Percentiles rank a stretch among this genome's conserved stretches.
These are phyloP conservation scores for Abrostola tripartita DNA, from an alignment of 2,888 invertebrate genomes.

Conservation along the genomic window DNA sequence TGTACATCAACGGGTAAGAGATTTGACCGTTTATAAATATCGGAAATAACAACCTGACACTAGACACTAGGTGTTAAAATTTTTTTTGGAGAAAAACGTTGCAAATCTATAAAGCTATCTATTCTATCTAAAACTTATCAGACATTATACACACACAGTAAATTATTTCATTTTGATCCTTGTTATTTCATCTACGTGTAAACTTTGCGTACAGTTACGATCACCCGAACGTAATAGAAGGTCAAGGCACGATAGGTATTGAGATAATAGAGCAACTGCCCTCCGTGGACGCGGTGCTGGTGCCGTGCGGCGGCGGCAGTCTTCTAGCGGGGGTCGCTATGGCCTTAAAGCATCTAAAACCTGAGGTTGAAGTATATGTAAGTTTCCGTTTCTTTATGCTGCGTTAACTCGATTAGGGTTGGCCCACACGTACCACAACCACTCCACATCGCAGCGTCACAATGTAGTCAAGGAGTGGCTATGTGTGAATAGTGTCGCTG, in stretches of 20 bases:
- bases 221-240: constrained; percentile 97
- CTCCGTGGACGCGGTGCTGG: constrained; percentile 94
- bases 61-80: no score
- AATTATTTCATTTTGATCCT: no score
- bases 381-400: constrained; percentile 67
- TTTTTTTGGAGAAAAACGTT: no score
- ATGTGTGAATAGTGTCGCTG: constrained; percentile 48
- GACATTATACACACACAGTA: no score
- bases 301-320: constrained; percentile 98
- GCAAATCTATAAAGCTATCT: no score
- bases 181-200: neutral
- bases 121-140: no score
- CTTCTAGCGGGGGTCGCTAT: constrained; percentile 95
- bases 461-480: constrained; percentile 32
- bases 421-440: constrained; percentile 4
- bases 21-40: no score
- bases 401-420: neutral
- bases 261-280: constrained; percentile 97
- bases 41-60: no score
- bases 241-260: constrained; percentile 97
- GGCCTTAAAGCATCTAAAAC: constrained; percentile 95
- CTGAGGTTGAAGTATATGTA: constrained; percentile 95
- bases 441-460: constrained; percentile 16
- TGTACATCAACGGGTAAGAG: constrained; percentile 95
- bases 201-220: constrained; percentile 91